Percentiles rank a stretch among this genome's conserved stretches.
Evolutionary conservation across 2,797 vertebrate genomes (phyloP).

Genomic region (Buceros bicornis): DNA sequence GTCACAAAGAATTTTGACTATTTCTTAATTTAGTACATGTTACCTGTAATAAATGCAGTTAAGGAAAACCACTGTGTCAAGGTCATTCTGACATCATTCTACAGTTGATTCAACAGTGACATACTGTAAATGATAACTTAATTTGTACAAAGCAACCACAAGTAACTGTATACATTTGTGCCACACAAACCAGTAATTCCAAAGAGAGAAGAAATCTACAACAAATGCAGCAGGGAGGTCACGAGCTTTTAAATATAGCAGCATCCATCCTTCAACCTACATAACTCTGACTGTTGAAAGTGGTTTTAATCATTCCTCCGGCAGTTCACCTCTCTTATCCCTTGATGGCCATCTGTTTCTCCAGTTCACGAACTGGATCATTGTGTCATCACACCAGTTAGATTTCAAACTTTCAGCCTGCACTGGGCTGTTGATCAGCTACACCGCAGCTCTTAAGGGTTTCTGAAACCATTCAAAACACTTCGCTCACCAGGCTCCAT

Average conservation of each 20-base stretch:
- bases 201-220: neutral
- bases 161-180: neutral
- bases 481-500: neutral
- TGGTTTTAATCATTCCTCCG: conserved; percentile 1
- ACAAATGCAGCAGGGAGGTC: conserved; percentile 12
- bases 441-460: neutral
- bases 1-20: neutral
- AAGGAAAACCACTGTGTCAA: neutral
- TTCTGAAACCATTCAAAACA: neutral
- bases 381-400: neutral
- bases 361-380: neutral
- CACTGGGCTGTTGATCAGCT: neutral
- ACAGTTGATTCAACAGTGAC: neutral
- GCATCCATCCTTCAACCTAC: neutral
- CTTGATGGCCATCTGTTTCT: conserved; percentile 1
- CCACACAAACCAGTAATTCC: neutral
- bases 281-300: conserved; percentile 4
- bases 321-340: neutral
- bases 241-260: conserved; percentile 1
- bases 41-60: neutral
- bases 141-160: neutral
- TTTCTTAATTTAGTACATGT: neutral
- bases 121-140: neutral
- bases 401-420: neutral
- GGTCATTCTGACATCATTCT: neutral